These are phyloP conservation scores for Zaprionus lachaisei DNA, from an alignment of 1,140 invertebrate genomes.

Conservation along the genomic window DNA sequence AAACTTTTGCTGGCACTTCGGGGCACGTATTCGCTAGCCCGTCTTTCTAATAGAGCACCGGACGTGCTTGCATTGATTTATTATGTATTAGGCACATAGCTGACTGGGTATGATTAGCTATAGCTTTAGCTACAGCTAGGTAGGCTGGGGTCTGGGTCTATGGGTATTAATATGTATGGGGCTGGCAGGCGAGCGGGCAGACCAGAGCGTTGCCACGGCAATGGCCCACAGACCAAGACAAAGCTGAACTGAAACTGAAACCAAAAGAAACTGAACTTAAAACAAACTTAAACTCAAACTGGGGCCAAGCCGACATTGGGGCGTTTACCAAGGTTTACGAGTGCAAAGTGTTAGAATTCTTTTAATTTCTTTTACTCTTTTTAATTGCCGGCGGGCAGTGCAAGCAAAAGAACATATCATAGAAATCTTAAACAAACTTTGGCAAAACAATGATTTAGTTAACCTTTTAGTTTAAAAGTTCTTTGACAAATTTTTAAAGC, in stretches of 20 bases:
- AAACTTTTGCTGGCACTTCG: constrained; percentile 18
- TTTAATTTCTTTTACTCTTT: constrained; percentile 47
- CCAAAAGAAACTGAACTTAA: constrained; percentile 10
- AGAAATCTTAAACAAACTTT: constrained; percentile 5
- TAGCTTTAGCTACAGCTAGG: not conserved
- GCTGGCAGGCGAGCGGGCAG: constrained; percentile 17
- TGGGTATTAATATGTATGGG: constrained; percentile 55
- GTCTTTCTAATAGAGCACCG: constrained; percentile 42
- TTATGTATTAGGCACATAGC: constrained; percentile 63
- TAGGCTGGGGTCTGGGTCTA: constrained; percentile 12
- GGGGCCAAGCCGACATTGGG: constrained; percentile 60
- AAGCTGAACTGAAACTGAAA: constrained; percentile 33
- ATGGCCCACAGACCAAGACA: constrained; percentile 65
- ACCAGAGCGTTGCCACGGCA: constrained; percentile 68
- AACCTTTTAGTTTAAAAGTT: constrained; percentile 1
- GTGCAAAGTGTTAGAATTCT: constrained; percentile 76
- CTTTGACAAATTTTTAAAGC: not conserved
- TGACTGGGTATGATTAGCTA: constrained; percentile 25
- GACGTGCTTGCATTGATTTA: constrained; percentile 73
- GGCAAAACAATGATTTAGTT: constrained; percentile 4
- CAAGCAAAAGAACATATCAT: not conserved
- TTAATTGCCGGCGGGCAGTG: constrained; percentile 24
- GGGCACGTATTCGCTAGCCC: constrained; percentile 27
- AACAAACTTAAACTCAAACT: constrained; percentile 18
- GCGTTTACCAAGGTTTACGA: constrained; percentile 66